Base-by-base conservation (phyloP, 2,888 invertebrate species). In the Drosophila merina region DNA sequence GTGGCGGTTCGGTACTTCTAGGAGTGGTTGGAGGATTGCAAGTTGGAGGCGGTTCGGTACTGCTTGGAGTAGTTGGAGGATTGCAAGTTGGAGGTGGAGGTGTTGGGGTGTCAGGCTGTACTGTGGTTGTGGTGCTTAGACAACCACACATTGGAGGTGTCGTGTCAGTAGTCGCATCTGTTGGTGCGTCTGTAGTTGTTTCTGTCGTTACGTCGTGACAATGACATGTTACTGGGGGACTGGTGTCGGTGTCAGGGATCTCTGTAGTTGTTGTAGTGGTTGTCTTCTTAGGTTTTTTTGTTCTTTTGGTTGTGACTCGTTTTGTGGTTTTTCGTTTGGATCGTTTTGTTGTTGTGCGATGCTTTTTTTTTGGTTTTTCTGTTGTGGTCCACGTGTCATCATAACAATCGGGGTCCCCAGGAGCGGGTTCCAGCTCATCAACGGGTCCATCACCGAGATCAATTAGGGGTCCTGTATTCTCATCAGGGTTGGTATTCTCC, bases 331-430 rank as follows among this genome's bases (percentile, higher is more conserved):
- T 36, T n/a, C 25, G 36, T 1, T 9, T 20, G 2, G 30, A 12
- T 3, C 14, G 14, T 14, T 1, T 55, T 4, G 56, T 49, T 9
- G 36, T 38, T 8, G n/a, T 57, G 25, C 1, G 4, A 7, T 5
- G 2, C 28, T 30, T 1, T 5, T 26, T 36, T 33, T 8, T 40
- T 10, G 57, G 51, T 40, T 7, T n/a, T n/a, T 8, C 6, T 0
- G 58, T 44, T 51, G 57, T 57, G 4, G 56, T 26, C 31, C 12
- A 12, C 5, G 5, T 2, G 7, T 30, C 10, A 3, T 31, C 25
- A 3, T 3, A 55, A 8, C 30, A 40, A 0, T 25, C 25, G 20
- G 40, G 25, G 12, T 20, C 33, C n/a, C 6, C 10, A 8, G 14
- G 10, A 0, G 42, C 31, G 3, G 58, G 31, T 8, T 31, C 4